Conservation (phyloP, 1,140 invertebrate genomes). For the Aplysia californica region DNA sequence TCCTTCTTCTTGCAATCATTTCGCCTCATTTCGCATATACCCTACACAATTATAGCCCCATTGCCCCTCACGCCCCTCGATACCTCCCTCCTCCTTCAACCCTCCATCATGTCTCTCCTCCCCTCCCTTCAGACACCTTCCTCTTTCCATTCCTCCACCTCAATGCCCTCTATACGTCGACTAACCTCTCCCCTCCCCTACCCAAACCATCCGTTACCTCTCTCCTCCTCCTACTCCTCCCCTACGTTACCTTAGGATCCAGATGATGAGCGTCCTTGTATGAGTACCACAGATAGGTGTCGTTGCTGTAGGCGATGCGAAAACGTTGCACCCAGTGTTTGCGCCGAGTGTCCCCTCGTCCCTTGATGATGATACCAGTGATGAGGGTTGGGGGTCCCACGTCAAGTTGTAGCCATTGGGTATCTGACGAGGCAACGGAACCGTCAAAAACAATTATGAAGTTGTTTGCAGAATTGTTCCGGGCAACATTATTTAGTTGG, state of each 20-base stretch:
- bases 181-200: not conserved
- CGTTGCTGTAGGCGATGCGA: constrained; percentile 73
- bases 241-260: constrained; percentile 69
- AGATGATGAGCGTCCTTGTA: constrained; percentile 73
- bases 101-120: no score
- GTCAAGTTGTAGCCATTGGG: constrained; percentile 74
- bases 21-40: no score
- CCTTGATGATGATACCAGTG: constrained; percentile 72
- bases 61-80: no score
- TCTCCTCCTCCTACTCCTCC: not conserved
- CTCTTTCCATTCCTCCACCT: not conserved
- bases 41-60: no score
- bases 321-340: constrained; percentile 73
- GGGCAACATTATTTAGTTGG: no score
- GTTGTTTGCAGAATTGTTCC: no score
- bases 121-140: not conserved
- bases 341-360: constrained; percentile 71
- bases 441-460: no score
- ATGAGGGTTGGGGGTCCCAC: constrained; percentile 72
- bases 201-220: not conserved
- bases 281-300: constrained; percentile 71
- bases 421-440: constrained; percentile 66
- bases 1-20: no score
- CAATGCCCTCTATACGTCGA: not conserved
- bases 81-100: no score